These are phyloP conservation scores for Ceyx margarethae DNA, from an alignment of 2,113 vertebrate species.

Conservation along the genomic window DNA sequence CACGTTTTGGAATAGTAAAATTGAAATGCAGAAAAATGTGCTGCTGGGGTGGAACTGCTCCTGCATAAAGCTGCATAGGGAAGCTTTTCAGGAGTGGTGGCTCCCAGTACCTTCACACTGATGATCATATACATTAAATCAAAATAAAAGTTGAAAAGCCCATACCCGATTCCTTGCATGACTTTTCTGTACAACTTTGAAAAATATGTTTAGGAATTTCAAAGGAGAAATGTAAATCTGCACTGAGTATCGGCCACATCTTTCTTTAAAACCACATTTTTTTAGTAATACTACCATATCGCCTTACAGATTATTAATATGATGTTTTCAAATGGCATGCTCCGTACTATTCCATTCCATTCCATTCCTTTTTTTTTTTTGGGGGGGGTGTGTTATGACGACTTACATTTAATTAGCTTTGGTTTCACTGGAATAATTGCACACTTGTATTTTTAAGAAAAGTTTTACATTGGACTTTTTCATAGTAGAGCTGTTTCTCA, in stretches of 20 bases:
- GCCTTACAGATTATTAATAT: neutral
- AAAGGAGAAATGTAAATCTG: neutral
- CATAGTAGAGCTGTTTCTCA: neutral
- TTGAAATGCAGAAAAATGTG: neutral
- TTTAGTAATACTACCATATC: neutral
- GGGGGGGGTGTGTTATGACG: too few species aligned
- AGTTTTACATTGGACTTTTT: neutral
- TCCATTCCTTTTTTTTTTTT: neutral
- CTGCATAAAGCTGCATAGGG: neutral
- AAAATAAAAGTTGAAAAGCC: neutral
- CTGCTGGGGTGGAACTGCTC: neutral
- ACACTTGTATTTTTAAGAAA: neutral
- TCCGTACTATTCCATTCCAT: neutral
- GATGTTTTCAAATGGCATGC: neutral
- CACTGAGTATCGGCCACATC: rapidly evolving
- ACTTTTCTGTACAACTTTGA: neutral
- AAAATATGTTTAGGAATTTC: neutral
- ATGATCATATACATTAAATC: neutral
- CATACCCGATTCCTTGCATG: neutral
- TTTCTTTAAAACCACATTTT: neutral
- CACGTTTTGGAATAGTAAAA: neutral
- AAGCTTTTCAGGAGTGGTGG: neutral
- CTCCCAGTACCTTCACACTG: neutral
- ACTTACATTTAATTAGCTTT: neutral
- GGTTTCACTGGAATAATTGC: neutral